Evolutionary conservation across 2,888 invertebrate species (phyloP).

Genomic region (Ryuthela nishihirai): DNA sequence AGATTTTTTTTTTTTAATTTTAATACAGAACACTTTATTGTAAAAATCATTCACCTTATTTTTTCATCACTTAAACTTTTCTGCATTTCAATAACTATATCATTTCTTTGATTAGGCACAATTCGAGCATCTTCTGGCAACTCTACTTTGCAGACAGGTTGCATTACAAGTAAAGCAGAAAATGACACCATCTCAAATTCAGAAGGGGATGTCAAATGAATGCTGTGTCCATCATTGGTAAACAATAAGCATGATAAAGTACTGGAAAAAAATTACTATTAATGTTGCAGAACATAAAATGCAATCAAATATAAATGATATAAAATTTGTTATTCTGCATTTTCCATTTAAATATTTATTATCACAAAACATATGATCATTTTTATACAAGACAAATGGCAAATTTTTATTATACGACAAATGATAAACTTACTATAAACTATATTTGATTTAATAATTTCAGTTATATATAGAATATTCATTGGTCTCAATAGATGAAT

Average conservation of each 20-base stretch:
- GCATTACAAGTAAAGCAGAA: conserved; percentile 48
- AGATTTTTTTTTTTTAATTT: too few species aligned
- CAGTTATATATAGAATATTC: too few species aligned
- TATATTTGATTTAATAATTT: too few species aligned
- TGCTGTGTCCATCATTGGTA: conserved; percentile 83
- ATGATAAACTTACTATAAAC: too few species aligned
- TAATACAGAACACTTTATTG: too few species aligned
- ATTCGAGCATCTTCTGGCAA: conserved; percentile 20
- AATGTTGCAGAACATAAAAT: background rate
- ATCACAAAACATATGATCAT: background rate
- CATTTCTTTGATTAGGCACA: conserved; percentile 12
- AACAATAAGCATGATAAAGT: conserved; percentile 78
- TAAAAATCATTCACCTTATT: too few species aligned
- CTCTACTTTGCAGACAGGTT: conserved; percentile 42
- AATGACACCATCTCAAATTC: conserved; percentile 86
- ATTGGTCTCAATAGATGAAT: too few species aligned
- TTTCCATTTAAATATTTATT: background rate
- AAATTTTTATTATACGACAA: too few species aligned
- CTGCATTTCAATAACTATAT: conserved; percentile 29
- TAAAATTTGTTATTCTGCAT: background rate
- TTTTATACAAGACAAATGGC: too few species aligned
- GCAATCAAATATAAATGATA: background rate
- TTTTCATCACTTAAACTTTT: too few species aligned
- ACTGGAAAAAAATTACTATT: conserved; percentile 4
- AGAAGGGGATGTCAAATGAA: conserved; percentile 88